Evolutionary conservation across 2,113 vertebrate genomes (phyloP).

Genomic region (Actinemys pallida): DNA sequence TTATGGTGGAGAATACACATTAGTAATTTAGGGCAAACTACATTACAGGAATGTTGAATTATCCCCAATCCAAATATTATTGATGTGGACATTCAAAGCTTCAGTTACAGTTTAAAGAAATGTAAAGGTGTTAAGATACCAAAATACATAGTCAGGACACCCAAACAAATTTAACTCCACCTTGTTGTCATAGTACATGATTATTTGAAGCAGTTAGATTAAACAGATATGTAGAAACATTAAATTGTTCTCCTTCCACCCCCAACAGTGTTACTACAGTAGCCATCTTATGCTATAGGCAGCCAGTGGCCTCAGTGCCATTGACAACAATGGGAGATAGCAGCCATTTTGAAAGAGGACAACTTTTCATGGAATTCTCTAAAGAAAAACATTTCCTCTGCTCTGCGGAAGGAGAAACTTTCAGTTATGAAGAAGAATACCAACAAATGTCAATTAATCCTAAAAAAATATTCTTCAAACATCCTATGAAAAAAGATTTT

Average conservation of each 20-base stretch:
- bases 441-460: neutral
- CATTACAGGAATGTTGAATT: neutral
- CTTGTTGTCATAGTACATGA: too few relatives aligned
- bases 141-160: neutral
- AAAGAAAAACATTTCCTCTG: too few relatives aligned
- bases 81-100: neutral
- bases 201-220: too few relatives aligned
- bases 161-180: too few relatives aligned
- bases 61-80: neutral
- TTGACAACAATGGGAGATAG: neutral
- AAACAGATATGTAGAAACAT: too few relatives aligned
- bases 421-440: neutral
- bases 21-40: neutral
- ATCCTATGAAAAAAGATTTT: neutral
- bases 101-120: neutral
- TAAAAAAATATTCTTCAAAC: conserved; percentile 4
- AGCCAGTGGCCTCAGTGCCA: neutral
- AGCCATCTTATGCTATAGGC: neutral
- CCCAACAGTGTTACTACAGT: neutral
- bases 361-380: neutral
- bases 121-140: neutral
- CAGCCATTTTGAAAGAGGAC: neutral
- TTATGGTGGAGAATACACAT: too few relatives aligned
- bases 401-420: neutral
- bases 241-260: too few relatives aligned